A percentile compares a stretch with the other conserved stretches of the same genome.
These are phyloP conservation scores for Drosophila buzzatii DNA, from an alignment of 2,888 invertebrate species.

Conservation along the genomic window DNA sequence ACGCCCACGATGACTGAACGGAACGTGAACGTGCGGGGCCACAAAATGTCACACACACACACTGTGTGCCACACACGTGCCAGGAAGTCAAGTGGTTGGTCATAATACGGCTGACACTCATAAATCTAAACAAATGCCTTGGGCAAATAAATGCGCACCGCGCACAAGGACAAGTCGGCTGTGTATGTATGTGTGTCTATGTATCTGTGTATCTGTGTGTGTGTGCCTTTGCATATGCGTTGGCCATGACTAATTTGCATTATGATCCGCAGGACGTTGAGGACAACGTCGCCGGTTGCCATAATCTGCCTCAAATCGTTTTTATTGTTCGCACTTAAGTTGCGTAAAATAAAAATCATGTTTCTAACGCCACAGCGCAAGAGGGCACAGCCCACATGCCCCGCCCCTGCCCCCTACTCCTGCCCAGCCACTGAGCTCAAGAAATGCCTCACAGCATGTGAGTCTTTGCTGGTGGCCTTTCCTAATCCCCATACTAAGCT, in stretches of 20 bases:
- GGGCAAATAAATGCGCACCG: constrained; percentile 59
- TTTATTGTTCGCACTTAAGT: constrained; percentile 84
- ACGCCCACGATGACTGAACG: constrained; percentile 49
- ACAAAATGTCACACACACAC: constrained; percentile 66
- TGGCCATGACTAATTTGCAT: constrained; percentile 81
- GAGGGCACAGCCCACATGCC: not conserved
- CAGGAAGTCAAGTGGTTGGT: constrained; percentile 82
- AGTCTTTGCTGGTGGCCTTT: constrained; percentile 45
- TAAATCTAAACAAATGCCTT: constrained; percentile 78
- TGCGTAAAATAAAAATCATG: constrained; percentile 85
- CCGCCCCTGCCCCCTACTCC: not conserved
- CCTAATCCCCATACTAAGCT: constrained; percentile 63
- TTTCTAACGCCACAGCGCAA: constrained; percentile 72
- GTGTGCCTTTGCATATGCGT: constrained; percentile 69
- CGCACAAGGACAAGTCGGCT: constrained; percentile 2
- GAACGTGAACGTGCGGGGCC: constrained; percentile 62
- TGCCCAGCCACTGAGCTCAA: constrained; percentile 27
- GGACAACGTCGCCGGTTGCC: constrained; percentile 57
- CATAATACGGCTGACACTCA: constrained; percentile 78
- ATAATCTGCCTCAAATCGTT: constrained; percentile 81
- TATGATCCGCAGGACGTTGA: constrained; percentile 57
- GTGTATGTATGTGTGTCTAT: not conserved
- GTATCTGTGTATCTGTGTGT: not conserved
- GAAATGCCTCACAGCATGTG: constrained; percentile 55
- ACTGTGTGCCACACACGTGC: constrained; percentile 73